Conservation (phyloP, 2,113 vertebrate species). For the Vimba vimba region DNA sequence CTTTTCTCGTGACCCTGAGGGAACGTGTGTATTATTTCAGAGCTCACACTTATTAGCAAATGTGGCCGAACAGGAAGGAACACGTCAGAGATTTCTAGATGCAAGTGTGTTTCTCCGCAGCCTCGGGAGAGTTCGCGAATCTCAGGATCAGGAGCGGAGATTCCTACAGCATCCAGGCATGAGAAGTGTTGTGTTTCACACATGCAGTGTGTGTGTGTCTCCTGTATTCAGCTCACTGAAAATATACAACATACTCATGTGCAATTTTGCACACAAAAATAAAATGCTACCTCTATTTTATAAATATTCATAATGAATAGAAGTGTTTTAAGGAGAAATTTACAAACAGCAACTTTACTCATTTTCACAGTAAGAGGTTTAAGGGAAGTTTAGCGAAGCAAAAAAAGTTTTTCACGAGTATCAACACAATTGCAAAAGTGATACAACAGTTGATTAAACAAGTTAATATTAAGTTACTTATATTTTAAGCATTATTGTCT, state of each 20-base stretch:
- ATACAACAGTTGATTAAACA: background rate
- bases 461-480: background rate
- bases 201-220: conserved; percentile 1
- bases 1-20: background rate
- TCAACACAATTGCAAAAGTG: background rate
- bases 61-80: conserved; percentile 11
- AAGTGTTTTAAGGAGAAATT: background rate
- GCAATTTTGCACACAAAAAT: background rate
- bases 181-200: conserved; percentile 8
- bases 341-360: background rate
- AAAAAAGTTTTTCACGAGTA: background rate
- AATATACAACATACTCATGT: background rate
- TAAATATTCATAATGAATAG: too few species aligned
- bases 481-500: background rate
- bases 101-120: background rate
- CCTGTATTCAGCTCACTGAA: background rate
- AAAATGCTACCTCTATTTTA: background rate
- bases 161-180: background rate
- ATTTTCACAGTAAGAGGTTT: background rate
- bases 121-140: background rate
- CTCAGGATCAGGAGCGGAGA: background rate
- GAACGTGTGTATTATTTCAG: background rate
- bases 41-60: conserved; percentile 25
- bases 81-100: background rate
- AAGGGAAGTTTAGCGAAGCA: background rate